Evolutionary conservation across 2,113 vertebrate species (phyloP), one percentile per base, ranked within the genome.

Genomic region (Austrofundulus limnaeus): DNA sequence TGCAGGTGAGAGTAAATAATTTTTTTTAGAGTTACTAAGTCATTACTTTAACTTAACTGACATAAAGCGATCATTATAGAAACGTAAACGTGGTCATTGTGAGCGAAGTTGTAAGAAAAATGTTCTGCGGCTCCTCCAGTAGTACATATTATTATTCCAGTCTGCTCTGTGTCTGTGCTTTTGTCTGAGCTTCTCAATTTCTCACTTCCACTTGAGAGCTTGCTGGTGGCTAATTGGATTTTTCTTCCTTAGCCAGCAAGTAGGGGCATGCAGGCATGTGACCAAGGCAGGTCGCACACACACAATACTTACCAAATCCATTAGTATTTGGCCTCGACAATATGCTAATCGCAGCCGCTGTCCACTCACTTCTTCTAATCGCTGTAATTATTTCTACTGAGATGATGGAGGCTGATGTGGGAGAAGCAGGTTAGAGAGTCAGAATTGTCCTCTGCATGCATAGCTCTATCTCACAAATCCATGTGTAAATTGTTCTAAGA

Each of bases 171-270:
- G 64, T 38, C 68, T 52, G n/a, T 58, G 61, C 72, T 73, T 81
- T 79, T 74, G 75, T 81, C 81, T 83, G 53, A 74, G 57, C 70
- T 81, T 72, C 81, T 77, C 75, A 79, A 86, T 81, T 82, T 79
- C 75, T 86, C 63, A 70, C 78, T 70, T 83, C 70, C 72, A 81
- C 78, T 86, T 67, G 59, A 86, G 72, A 79, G 78, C 78, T 75
- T 63, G 70, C 70, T 77, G 75, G 14, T 79, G 69, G 70, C 78
- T 83, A 81, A 86, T 86, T 86, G 78, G 78, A 75, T 66, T 77
- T 70, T 81, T 75, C 61, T 70, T 55, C 41, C 16, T 48, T 54
- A 53, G 65, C 61, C 56, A 37, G 60, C 38, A 25, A 69, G 46
- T 63, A 46, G 50, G 69, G 49, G 67, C 56, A 62, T 50, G 70